phyloP scores from a whole-genome alignment of 1,140 invertebrate genomes.

The Apis cerana region DNA sequence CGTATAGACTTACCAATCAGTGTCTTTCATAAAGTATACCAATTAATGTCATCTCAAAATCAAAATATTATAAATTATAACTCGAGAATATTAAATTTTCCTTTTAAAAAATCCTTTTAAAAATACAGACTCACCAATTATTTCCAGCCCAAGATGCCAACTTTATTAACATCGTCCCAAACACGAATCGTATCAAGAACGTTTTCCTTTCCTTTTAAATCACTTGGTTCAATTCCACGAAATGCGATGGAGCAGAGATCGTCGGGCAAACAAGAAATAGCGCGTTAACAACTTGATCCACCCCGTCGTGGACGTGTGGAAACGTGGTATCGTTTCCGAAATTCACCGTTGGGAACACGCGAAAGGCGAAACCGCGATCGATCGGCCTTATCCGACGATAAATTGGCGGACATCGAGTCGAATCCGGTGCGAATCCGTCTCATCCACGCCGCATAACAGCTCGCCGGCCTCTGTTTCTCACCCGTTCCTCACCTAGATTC shows the following conservation, averaged over 20 bases:
- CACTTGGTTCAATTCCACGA: not conserved
- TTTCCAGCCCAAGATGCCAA: too few relatives aligned
- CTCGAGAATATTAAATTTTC: too few relatives aligned
- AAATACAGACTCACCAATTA: too few relatives aligned
- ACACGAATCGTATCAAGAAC: too few relatives aligned
- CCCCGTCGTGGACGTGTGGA: not conserved
- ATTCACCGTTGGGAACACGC: not conserved
- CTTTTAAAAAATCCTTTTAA: too few relatives aligned
- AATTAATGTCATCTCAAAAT: too few relatives aligned
- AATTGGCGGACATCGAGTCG: constrained; percentile 2
- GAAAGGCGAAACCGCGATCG: not conserved
- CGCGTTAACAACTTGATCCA: constrained; percentile 9
- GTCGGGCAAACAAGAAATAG: not conserved
- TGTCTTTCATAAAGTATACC: too few relatives aligned
- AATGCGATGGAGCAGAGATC: too few relatives aligned
- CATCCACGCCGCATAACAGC: constrained; percentile 12
- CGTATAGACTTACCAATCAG: too few relatives aligned
- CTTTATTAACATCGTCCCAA: too few relatives aligned
- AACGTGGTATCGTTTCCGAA: not conserved
- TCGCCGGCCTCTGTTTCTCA: constrained; percentile 23
- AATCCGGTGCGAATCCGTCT: constrained; percentile 5
- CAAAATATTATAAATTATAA: too few relatives aligned
- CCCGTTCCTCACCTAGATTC: constrained; percentile 57
- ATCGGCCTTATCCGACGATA: not conserved
- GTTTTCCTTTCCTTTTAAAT: not conserved